A percentile compares a stretch with the other conserved stretches of the same genome.
phyloP scores from a whole-genome alignment of 2,888 invertebrate species.

The Prosapia bicincta region DNA sequence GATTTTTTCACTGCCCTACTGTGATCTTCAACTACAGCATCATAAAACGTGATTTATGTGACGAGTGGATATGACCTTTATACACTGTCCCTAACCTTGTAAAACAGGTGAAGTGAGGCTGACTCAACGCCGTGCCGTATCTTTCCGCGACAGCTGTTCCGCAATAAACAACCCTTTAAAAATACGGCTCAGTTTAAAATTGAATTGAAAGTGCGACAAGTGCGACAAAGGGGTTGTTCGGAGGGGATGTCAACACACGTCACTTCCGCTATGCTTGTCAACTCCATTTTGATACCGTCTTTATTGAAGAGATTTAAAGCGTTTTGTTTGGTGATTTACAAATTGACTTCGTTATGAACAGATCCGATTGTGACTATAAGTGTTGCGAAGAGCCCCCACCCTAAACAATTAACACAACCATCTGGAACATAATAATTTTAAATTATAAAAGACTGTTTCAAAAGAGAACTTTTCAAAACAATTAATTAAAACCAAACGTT shows the following conservation, averaged over 20 bases:
- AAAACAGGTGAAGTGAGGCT: background rate
- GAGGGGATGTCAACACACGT: background rate
- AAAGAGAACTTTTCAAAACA: too few species aligned
- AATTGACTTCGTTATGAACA: background rate
- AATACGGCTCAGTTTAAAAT: background rate
- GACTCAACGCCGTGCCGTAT: background rate
- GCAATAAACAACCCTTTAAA: background rate
- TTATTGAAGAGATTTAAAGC: background rate
- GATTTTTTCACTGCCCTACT: too few species aligned
- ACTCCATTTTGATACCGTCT: background rate
- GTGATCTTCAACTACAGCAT: too few species aligned
- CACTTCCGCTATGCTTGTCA: conserved; percentile 2
- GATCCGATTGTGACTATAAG: too few species aligned
- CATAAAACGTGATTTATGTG: too few species aligned
- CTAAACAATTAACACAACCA: too few species aligned
- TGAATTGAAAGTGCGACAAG: background rate
- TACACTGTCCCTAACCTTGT: too few species aligned
- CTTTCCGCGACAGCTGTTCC: background rate
- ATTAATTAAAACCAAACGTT: too few species aligned
- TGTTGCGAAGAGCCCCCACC: too few species aligned
- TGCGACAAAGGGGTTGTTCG: background rate
- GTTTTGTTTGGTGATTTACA: background rate
- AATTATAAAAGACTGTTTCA: too few species aligned
- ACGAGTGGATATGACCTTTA: too few species aligned
- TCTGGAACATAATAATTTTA: too few species aligned